Percentiles rank a stretch among this genome's conserved stretches.
phyloP scores from a whole-genome alignment of 2,797 vertebrate species.

The Mormyrops attenuatus region DNA sequence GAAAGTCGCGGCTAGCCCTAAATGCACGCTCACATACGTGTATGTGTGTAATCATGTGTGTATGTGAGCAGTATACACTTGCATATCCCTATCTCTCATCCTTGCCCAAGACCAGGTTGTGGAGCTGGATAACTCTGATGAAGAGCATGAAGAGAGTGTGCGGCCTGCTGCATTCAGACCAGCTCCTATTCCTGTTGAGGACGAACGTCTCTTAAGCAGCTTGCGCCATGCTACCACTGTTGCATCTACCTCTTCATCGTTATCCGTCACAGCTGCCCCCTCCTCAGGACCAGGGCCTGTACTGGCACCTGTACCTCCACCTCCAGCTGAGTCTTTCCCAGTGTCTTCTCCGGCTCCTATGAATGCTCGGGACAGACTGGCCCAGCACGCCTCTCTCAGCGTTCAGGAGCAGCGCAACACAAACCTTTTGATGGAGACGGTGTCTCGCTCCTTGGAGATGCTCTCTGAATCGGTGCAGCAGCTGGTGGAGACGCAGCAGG shows the following conservation, averaged over 20 bases:
- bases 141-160: background rate
- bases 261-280: conserved; percentile 10
- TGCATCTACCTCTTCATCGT: conserved; percentile 9
- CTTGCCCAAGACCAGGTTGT: conserved; percentile 18
- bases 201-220: conserved; percentile 4
- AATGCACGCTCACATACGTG: background rate
- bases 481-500: conserved; percentile 65
- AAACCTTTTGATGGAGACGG: conserved; percentile 53
- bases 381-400: conserved; percentile 56
- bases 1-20: background rate
- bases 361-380: conserved; percentile 38
- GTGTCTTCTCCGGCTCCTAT: conserved; percentile 11
- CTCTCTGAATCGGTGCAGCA: conserved; percentile 63
- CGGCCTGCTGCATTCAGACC: conserved; percentile 24
- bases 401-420: conserved; percentile 65
- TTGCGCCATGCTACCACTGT: background rate
- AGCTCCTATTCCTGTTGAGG: conserved; percentile 7
- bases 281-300: background rate
- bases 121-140: conserved; percentile 23
- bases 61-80: background rate
- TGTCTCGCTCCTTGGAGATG: conserved; percentile 62
- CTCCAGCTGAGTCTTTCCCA: conserved; percentile 23
- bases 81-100: background rate
- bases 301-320: conserved; percentile 25
- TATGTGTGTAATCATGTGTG: background rate